Base-by-base conservation (phyloP, 1,140 invertebrate genomes). In the Drosophila kepulauana region DNA sequence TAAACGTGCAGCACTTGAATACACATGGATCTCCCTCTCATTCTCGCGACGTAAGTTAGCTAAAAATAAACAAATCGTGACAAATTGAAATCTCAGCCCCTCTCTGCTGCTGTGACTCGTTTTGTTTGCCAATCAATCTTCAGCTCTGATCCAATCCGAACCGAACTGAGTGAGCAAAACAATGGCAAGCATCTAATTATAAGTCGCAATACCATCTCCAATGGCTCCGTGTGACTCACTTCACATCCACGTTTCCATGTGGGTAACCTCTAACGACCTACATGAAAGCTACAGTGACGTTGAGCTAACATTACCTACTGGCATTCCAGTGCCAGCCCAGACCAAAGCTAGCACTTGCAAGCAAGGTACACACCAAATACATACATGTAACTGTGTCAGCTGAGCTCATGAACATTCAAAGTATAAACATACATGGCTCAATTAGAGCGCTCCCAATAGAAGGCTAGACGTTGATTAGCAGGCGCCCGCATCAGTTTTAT, bases 31-130 rank as follows among this genome's bases (percentile, higher is more conserved):
- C 11, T 16, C 28, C 7, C 11, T 51, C 20, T 25, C 20, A 25
- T 43, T 11, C 3, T 16, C 33, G 25, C n/a, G 25, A 46, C 48
- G 70, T 67, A 81, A 58, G 33, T 41, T 58, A 13, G 75, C 82
- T 86, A 87, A 73, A 87, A 79, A 87, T 87, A 86, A 79, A 75
- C 67, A 67, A 87, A 76, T 87, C 82, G 82, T 86, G 82, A 86
- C 82, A 87, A 87, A 82, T 75, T 57, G 59, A 57, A 57, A 56
- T 73, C 15, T 16, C 51, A 52, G 0, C 30, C 11, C 13, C 35
- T 38, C 8, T 38, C 35, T 7, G 10, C 35, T 7, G 35, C 7
- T 10, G 35, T 11, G 2, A 33, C 45, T 38, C 7, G 7, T 10
- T 10, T 33, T 15, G 16, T 15, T 6, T 20, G 46, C n/a, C 45